These are phyloP conservation scores for Cosmorhoe ocellata DNA, from an alignment of 2,888 invertebrate genomes.

Conservation along the genomic window DNA sequence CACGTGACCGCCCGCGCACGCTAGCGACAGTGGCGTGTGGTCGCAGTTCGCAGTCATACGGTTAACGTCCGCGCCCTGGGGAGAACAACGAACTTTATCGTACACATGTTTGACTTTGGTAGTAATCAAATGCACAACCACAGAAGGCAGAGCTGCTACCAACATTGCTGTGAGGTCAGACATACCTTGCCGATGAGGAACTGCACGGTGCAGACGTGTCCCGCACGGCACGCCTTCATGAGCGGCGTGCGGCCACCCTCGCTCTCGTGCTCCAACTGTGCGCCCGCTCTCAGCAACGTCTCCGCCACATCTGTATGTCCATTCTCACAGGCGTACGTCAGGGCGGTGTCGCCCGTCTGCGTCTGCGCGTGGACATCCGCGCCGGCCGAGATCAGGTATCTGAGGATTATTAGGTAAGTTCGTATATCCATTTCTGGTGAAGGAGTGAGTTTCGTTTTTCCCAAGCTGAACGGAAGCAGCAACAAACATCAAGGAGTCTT, in stretches of 20 bases:
- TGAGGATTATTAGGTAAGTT: slow-evolving; percentile 36
- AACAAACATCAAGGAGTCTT: too few relatives aligned
- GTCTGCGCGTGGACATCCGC: slow-evolving; percentile 97
- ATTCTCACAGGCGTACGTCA: slow-evolving; percentile 99
- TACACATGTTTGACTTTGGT: too few relatives aligned
- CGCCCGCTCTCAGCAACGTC: slow-evolving; percentile 93
- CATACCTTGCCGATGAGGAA: slow-evolving; percentile 92
- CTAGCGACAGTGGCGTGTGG: slow-evolving; percentile 97
- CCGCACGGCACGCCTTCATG: slow-evolving; percentile 99
- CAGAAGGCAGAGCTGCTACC: too few relatives aligned
- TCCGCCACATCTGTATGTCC: slow-evolving; percentile 99
- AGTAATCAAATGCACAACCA: too few relatives aligned
- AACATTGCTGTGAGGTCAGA: too few relatives aligned
- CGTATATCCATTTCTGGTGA: too few relatives aligned
- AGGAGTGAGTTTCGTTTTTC: too few relatives aligned
- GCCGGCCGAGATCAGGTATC: slow-evolving; percentile 90
- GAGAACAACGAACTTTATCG: not conserved
- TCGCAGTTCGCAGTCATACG: slow-evolving; percentile 95
- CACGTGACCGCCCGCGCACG: slow-evolving; percentile 97
- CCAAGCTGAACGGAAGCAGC: too few relatives aligned
- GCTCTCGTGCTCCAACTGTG: slow-evolving; percentile 96
- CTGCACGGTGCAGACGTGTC: slow-evolving; percentile 97
- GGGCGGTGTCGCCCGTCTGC: slow-evolving; percentile 96
- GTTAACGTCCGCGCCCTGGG: slow-evolving; percentile 74
- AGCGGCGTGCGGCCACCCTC: slow-evolving; percentile 98